Conservation (phyloP, 2,797 vertebrate genomes). For the Gorsachius magnificus region DNA sequence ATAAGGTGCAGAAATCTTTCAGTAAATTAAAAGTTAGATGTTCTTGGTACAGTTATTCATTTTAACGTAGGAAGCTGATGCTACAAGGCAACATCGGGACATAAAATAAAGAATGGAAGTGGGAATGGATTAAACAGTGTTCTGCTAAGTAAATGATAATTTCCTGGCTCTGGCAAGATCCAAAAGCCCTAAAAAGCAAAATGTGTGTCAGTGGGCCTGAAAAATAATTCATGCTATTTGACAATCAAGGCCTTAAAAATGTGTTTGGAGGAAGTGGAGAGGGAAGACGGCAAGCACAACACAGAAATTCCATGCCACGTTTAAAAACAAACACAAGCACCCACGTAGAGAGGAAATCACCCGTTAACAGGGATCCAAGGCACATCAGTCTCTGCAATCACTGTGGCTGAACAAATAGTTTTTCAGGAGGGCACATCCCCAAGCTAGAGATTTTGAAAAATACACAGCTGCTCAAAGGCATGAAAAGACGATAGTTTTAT, state of each 20-base stretch:
- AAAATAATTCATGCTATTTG: conserved; percentile 21
- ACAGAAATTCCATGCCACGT: conserved; percentile 31
- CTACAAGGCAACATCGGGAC: not conserved
- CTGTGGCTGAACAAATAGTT: not conserved
- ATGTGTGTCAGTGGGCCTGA: conserved; percentile 5
- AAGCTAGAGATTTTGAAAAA: conserved; percentile 18
- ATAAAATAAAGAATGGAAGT: conserved; percentile 32
- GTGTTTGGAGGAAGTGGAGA: not conserved
- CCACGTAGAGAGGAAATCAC: conserved; percentile 52
- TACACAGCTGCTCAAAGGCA: not conserved
- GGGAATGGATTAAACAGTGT: conserved; percentile 22
- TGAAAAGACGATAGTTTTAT: not conserved
- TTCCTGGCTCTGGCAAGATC: conserved; percentile 28
- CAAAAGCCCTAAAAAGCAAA: conserved; percentile 34
- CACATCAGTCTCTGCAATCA: not conserved
- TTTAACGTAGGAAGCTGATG: not conserved
- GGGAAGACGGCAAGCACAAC: conserved; percentile 39
- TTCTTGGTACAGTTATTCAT: not conserved
- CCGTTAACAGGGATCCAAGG: conserved; percentile 35
- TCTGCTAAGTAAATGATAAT: conserved; percentile 1
- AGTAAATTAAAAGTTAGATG: not conserved
- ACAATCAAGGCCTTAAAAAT: conserved; percentile 31
- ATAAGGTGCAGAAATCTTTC: not conserved
- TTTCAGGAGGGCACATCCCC: not conserved
- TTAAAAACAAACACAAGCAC: conserved; percentile 42